phyloP scores from a whole-genome alignment of 2,888 invertebrate genomes.

The Stenolophus ochropezus region DNA sequence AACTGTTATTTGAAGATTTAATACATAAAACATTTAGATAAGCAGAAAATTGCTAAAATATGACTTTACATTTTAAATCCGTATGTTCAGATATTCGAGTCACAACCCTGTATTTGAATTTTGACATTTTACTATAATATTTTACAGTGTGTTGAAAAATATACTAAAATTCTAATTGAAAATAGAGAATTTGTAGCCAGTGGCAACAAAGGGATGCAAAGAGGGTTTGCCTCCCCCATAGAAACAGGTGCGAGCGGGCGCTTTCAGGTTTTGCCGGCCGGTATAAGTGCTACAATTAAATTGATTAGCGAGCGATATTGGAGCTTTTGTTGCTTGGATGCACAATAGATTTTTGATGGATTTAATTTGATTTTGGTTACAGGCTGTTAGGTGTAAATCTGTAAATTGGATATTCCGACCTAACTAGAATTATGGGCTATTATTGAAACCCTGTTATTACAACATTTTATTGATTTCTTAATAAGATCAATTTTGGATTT shows the following conservation, averaged over 20 bases:
- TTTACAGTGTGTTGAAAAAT: no score
- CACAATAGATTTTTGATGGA: constrained; percentile 37
- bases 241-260: constrained; percentile 14
- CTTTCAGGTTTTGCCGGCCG: constrained; percentile 5
- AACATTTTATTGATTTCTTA: not conserved
- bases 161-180: no score
- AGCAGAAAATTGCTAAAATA: no score
- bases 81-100: no score
- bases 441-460: not conserved
- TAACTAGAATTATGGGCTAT: not conserved
- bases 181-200: no score
- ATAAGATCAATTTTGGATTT: not conserved
- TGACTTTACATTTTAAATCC: no score
- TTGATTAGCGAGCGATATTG: constrained; percentile 31
- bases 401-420: not conserved
- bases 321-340: constrained; percentile 26
- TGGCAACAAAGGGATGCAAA: no score
- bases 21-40: no score
- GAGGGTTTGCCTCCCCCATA: no score
- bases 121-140: no score
- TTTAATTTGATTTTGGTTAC: constrained; percentile 40
- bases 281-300: constrained; percentile 48
- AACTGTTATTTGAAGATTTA: no score
- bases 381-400: constrained; percentile 26
- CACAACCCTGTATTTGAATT: no score